Evolutionary conservation across 2,113 vertebrate species (phyloP).

Genomic region (Triplophysa dalaica): DNA sequence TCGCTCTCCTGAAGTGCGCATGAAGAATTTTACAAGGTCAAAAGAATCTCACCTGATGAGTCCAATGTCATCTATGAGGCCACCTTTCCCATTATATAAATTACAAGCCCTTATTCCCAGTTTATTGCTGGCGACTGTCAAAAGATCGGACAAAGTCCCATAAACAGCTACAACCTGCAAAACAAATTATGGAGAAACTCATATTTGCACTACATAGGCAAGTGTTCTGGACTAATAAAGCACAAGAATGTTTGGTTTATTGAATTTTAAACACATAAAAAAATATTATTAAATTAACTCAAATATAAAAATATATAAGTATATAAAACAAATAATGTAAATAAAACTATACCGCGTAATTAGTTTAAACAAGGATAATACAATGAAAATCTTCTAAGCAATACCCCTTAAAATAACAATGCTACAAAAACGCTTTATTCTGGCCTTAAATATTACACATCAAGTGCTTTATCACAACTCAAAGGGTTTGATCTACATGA

Average conservation of each 20-base stretch:
- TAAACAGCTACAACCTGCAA: slow-evolving; percentile 93
- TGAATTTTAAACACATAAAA: neutral
- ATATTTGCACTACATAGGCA: neutral
- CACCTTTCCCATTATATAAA: slow-evolving; percentile 93
- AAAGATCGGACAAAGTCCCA: slow-evolving; percentile 87
- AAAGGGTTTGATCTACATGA: neutral
- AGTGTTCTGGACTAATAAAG: neutral
- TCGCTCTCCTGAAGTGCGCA: neutral
- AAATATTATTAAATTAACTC: too few species aligned
- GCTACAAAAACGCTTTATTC: neutral
- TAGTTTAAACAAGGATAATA: neutral
- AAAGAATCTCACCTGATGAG: slow-evolving; percentile 82
- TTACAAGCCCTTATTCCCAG: slow-evolving; percentile 90
- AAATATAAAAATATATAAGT: too few species aligned
- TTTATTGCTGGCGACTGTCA: slow-evolving; percentile 93
- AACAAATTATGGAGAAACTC: neutral
- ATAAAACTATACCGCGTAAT: too few species aligned
- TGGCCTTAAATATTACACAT: neutral
- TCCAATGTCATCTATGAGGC: slow-evolving; percentile 93
- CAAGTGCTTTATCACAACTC: neutral
- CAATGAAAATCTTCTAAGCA: neutral
- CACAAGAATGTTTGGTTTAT: neutral
- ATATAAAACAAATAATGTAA: too few species aligned
- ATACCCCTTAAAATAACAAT: neutral
- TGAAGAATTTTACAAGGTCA: neutral